Evolutionary conservation across 2,113 vertebrate species (phyloP).

Genomic region (Cavia aperea): DNA sequence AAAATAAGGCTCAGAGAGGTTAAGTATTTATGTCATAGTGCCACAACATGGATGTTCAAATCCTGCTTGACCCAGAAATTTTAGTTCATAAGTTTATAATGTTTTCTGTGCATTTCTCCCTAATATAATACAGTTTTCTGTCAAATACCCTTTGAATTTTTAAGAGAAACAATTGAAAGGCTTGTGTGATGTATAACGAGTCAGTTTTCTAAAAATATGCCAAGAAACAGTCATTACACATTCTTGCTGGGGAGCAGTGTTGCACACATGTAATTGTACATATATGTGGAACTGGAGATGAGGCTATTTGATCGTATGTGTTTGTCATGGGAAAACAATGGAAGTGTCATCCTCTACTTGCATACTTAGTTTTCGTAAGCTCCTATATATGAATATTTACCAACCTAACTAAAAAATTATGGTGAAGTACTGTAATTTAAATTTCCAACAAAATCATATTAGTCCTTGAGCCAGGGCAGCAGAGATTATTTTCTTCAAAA

Average conservation of each 20-base stretch:
- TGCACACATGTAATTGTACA: background rate
- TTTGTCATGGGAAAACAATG: background rate
- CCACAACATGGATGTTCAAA: background rate
- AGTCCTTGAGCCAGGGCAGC: background rate
- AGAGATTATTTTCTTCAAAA: background rate
- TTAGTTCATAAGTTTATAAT: background rate
- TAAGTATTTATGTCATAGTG: background rate
- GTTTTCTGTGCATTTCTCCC: background rate
- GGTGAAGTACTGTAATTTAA: background rate
- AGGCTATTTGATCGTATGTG: background rate
- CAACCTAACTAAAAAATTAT: background rate
- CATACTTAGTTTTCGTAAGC: background rate
- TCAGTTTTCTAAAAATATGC: background rate
- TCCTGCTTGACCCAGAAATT: background rate
- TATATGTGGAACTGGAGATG: background rate
- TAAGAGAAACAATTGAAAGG: background rate
- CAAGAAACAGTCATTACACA: background rate
- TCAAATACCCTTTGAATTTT: background rate
- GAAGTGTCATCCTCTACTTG: background rate
- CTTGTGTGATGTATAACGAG: background rate
- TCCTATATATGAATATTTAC: background rate
- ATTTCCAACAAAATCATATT: background rate
- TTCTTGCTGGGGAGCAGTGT: background rate
- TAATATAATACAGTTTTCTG: background rate
- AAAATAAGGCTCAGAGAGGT: background rate